Conservation (phyloP, 2,113 vertebrate species). For the Merops nubicus region DNA sequence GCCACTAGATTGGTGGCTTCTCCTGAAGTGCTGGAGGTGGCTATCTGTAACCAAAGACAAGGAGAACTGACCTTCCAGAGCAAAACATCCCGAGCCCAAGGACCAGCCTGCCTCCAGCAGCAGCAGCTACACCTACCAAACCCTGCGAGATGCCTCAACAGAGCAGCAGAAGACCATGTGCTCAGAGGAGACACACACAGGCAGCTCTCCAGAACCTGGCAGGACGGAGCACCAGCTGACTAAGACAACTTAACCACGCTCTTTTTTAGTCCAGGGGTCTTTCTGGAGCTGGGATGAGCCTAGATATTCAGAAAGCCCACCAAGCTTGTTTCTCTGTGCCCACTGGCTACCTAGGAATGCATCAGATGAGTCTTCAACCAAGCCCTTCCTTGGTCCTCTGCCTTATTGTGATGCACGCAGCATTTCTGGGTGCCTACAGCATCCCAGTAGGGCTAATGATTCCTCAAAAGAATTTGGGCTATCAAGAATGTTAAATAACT, state of each 20-base stretch:
- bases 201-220: not conserved
- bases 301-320: not conserved
- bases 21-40: not conserved
- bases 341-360: not conserved
- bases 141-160: accelerated
- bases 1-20: no score
- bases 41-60: not conserved
- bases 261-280: not conserved
- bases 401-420: accelerated
- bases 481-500: not conserved
- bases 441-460: not conserved
- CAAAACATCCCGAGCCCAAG: not conserved
- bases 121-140: not conserved
- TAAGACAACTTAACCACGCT: accelerated
- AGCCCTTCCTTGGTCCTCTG: not conserved
- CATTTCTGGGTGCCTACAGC: not conserved
- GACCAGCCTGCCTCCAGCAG: not conserved
- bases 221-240: not conserved
- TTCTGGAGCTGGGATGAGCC: not conserved
- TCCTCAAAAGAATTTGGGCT: not conserved
- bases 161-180: accelerated
- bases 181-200: accelerated
- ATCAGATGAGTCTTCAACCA: not conserved
- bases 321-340: not conserved
- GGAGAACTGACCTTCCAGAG: not conserved